Base-by-base conservation (phyloP, 2,113 vertebrate species). In the Corythornis madagascariensis region DNA sequence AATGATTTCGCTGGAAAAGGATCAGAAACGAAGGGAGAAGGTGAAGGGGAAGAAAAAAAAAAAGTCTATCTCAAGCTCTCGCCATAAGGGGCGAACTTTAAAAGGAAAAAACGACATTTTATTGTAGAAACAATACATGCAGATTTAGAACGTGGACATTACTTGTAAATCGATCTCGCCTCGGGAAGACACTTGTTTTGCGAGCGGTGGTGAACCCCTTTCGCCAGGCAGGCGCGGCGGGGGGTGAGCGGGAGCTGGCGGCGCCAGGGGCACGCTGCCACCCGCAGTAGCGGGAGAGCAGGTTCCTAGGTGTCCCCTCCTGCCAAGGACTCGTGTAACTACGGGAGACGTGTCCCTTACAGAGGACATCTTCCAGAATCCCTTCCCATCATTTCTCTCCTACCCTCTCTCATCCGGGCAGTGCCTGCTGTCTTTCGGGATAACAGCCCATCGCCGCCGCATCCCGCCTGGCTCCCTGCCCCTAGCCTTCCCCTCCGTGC, bases 261-360 rank as follows among this genome's bases (percentile, higher is more conserved):
- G 52, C 43, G 11, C 33, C 28, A 13, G 15, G 18, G 48, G 24
- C 10, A 5, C 25, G 6, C 43, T 43, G 59, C 7, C 9, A 10
- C 65, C 13, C 12, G 4, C 5, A 6, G 67, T 7, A 38, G 3
- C 1, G 9, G 29, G n/a, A 1, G 12, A 43, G 3, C 1, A 13
- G 16, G 4, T 31, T 20, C 19, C 19, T 1, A 10, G 6, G 3
- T 25, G n/a, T 14, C 15, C 22, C 10, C 15, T 63, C 63, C 6
- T 9, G 25, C 10, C 69, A 20, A 31, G 57, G 35, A 26, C 50
- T 7, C 53, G 4, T 28, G 65, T 24, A 43, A 18, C 65, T 24
- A 20, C 3, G 10, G 20, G 15, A 11, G 8, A 10, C 7, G 4
- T 14, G 14, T 38, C 25, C 20, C 13, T 72, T 11, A 28, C 25